phyloP scores from a whole-genome alignment of 2,113 vertebrate genomes.

The Nycticebus coucang region DNA sequence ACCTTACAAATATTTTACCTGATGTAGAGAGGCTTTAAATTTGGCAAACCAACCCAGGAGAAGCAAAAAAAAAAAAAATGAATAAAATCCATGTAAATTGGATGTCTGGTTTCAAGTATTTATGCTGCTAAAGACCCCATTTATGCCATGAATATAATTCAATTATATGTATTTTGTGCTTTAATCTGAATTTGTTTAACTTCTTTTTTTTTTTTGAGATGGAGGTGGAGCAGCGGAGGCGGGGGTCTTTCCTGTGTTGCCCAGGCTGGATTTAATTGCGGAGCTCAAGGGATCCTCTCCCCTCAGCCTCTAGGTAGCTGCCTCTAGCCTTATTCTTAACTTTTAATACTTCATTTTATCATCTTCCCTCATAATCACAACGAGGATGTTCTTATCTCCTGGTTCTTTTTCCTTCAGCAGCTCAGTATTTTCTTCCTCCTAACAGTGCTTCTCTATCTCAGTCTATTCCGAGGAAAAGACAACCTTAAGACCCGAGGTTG shows the following conservation, averaged over 20 bases:
- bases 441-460: constrained; percentile 22
- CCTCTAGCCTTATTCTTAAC: background rate
- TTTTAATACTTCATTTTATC: constrained; percentile 40
- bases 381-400: background rate
- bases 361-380: background rate
- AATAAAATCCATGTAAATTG: constrained; percentile 6
- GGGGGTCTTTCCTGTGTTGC: background rate
- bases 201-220: background rate
- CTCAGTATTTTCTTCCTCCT: background rate
- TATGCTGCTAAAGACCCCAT: background rate
- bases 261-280: background rate
- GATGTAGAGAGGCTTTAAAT: constrained; percentile 34
- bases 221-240: too few species aligned
- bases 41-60: background rate
- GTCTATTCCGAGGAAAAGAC: constrained; percentile 2
- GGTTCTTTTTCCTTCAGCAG: background rate
- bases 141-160: constrained; percentile 32
- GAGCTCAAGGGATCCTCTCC: background rate
- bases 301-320: background rate
- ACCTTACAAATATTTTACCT: constrained; percentile 41
- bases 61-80: background rate
- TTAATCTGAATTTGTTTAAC: background rate
- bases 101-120: constrained; percentile 44
- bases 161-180: background rate
- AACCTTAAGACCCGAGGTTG: background rate